phyloP scores from a whole-genome alignment of 2,113 vertebrate species.

The Piaya cayana region DNA sequence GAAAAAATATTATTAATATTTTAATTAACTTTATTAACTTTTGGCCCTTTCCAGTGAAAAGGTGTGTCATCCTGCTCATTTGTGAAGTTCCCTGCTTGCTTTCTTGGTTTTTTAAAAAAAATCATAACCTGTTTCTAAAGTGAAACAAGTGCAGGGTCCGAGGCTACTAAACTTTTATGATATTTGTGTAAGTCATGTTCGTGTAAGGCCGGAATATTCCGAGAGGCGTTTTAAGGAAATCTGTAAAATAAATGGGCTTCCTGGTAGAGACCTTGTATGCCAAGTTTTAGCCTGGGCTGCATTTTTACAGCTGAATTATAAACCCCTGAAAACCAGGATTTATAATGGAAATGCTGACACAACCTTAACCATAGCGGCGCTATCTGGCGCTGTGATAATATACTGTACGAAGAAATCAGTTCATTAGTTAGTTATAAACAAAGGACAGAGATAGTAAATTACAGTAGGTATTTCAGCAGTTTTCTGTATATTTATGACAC shows the following conservation, averaged over 20 bases:
- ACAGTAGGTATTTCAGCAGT: conserved; percentile 71
- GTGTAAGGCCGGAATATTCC: background rate
- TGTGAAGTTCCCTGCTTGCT: background rate
- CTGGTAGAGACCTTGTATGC: conserved; percentile 54
- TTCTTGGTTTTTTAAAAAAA: background rate
- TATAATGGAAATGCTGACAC: conserved; percentile 70
- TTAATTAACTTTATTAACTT: background rate
- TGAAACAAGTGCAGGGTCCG: conserved; percentile 8
- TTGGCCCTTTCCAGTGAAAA: background rate
- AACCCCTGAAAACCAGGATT: conserved; percentile 72
- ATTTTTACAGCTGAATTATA: conserved; percentile 75
- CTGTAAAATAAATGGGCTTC: conserved; percentile 48
- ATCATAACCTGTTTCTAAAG: background rate
- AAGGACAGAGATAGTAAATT: conserved; percentile 78
- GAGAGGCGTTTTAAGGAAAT: background rate
- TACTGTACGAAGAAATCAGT: conserved; percentile 72
- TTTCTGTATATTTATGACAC: conserved; percentile 73
- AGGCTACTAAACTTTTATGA: background rate
- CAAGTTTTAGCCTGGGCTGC: conserved; percentile 69
- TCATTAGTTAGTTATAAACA: conserved; percentile 81
- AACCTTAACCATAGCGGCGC: conserved; percentile 44
- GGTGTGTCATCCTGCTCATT: background rate
- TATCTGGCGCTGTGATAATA: conserved; percentile 67
- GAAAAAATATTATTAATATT: background rate
- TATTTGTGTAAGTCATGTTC: background rate